Percentiles rank a stretch among this genome's conserved stretches.
phyloP scores from a whole-genome alignment of 2,797 vertebrate species.

The Tadarida brasiliensis region DNA sequence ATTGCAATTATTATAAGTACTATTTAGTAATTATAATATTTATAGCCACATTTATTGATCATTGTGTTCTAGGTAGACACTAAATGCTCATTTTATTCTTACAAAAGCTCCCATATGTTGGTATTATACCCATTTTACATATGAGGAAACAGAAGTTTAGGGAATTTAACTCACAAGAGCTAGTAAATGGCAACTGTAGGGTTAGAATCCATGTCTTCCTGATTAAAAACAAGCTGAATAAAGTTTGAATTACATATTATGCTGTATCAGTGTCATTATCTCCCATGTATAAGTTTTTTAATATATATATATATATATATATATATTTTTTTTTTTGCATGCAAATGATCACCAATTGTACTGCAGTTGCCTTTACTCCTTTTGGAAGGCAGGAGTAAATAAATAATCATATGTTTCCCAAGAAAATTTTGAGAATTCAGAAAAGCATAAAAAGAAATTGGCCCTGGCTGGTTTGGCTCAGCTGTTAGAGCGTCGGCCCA shows the following conservation, averaged over 20 bases:
- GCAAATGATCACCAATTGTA: neutral
- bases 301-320: no score
- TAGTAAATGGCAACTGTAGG: conserved; percentile 8
- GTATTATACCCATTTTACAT: conserved; percentile 5
- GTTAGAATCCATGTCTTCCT: conserved; percentile 29
- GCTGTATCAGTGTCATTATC: neutral
- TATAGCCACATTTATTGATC: conserved; percentile 6
- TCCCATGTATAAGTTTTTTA: conserved; percentile 35
- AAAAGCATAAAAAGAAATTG: conserved; percentile 19
- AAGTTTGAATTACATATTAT: conserved; percentile 27
- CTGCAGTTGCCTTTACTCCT: neutral
- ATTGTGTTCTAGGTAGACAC: neutral
- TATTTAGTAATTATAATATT: neutral
- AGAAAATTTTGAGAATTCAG: conserved; percentile 39
- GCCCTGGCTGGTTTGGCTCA: no score
- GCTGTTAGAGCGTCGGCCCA: no score
- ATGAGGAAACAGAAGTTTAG: conserved; percentile 29
- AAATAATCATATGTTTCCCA: neutral
- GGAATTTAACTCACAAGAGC: neutral
- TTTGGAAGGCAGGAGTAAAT: conserved; percentile 10
- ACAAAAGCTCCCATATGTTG: neutral
- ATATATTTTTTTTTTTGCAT: conserved; percentile 41
- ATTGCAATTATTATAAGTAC: neutral
- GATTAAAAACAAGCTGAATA: neutral
- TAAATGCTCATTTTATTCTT: conserved; percentile 41